Conservation (phyloP, 2,888 invertebrate species). For the Agrotis exclamationis region DNA sequence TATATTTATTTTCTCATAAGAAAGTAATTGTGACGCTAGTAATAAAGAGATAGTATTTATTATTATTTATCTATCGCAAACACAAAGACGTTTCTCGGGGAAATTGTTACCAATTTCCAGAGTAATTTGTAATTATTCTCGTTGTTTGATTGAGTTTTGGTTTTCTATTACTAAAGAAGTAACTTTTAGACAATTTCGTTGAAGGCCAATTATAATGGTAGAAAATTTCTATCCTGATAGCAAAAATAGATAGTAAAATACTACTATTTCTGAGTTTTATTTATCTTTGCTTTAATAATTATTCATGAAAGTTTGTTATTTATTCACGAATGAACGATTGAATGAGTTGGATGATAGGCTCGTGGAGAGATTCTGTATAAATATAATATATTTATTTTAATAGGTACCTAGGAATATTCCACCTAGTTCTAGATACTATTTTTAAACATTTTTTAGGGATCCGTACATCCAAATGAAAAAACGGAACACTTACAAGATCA, state of each 20-base stretch:
- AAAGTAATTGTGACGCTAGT: background rate
- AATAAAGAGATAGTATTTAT: background rate
- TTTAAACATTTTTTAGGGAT: too few species aligned
- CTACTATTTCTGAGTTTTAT: background rate
- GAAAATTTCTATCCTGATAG: background rate
- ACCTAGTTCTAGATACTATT: too few species aligned
- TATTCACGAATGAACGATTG: background rate
- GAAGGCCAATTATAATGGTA: background rate
- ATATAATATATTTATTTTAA: too few species aligned
- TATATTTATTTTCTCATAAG: background rate
- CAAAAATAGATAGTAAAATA: background rate
- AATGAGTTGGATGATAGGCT: background rate
- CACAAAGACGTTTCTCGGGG: background rate
- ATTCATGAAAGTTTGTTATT: background rate
- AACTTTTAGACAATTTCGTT: background rate
- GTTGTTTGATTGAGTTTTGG: background rate
- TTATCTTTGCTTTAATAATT: background rate
- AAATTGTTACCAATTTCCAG: constrained; percentile 1
- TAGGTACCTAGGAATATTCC: too few species aligned
- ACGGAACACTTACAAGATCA: too few species aligned
- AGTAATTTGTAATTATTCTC: constrained; percentile 3
- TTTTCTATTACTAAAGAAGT: background rate
- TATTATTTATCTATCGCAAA: background rate
- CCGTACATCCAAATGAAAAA: too few species aligned
- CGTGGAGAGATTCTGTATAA: background rate